Evolutionary conservation across 2,888 invertebrate species (phyloP), one percentile per base, ranked within the genome.

Genomic region (Cryptocheilus praepositus): DNA sequence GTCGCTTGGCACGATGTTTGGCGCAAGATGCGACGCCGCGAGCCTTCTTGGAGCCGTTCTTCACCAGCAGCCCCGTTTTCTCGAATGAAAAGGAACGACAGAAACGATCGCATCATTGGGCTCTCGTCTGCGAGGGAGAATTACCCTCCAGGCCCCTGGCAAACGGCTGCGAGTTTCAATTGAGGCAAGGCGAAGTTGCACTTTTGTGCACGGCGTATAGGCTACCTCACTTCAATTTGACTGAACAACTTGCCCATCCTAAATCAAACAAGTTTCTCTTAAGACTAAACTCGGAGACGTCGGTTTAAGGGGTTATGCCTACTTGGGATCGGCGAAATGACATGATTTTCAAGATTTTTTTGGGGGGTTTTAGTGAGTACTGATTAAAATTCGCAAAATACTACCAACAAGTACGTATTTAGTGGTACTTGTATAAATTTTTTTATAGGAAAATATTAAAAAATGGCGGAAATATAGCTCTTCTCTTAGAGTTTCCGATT

Each of bases 181-280:
- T 99, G 46, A 92, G 98, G 22, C 97, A 98, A 88, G 96, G 95
- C 73, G 98, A 98, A 86, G 94, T 99, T 25, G 97, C 97, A 0
- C 91, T 99, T 0, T 91, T 98, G 79, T 97, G 98, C 85, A 93
- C 94, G 15, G 93, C 98, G 61, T 92, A 94, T 79, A 92, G 93
- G 81, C 89, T 99, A 81, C 99, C 99, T 0, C 97, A 98, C 89
- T 96, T 98, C 87, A 96, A 96, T 89, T 91, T 99, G 49, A 95
- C 96, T 0, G 99, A 99, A 88, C 98, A 99, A 89, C 95, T 98
- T 0, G 95, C 98, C 16, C 97, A 98, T 90, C 97, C 98, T 0
- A 97, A 98, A 89, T 95, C 95, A 83, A 98, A 98, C 89, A 95
- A 97, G 87, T 99, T 98, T 92, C 94, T 98, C 60, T 90, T 98